Percentiles rank a stretch among this genome's conserved stretches.
These are phyloP conservation scores for Leptinotarsa juncta DNA, from an alignment of 2,888 invertebrate species.

Conservation along the genomic window DNA sequence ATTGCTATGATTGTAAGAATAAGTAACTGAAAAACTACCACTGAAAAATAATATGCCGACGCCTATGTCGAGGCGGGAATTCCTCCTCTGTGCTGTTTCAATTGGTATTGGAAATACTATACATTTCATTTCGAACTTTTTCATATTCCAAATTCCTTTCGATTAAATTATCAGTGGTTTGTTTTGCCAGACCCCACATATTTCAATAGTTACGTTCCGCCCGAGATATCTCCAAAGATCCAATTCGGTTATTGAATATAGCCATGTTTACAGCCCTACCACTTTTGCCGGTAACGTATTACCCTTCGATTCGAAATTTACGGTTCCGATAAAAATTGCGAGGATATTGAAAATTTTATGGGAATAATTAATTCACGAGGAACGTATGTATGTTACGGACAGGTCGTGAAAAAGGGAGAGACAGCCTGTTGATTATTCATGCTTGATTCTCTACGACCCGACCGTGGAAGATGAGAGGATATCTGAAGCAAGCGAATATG, in stretches of 20 bases:
- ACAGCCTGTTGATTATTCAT: conserved; percentile 1
- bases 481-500: conserved; percentile 7
- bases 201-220: background rate
- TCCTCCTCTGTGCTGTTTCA: no score
- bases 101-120: no score
- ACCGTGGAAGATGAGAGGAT: background rate
- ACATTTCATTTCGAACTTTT: background rate
- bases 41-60: no score
- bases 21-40: no score
- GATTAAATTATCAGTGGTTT: background rate
- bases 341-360: conserved; percentile 10
- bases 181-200: background rate
- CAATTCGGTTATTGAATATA: conserved; percentile 12
- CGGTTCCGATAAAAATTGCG: conserved; percentile 6
- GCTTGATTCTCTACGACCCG: background rate
- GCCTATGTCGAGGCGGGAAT: no score
- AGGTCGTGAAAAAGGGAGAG: background rate
- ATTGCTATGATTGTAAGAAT: no score
- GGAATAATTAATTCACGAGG: conserved; percentile 9
- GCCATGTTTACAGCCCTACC: conserved; percentile 9
- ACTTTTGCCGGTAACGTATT: conserved; percentile 1
- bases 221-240: conserved; percentile 8
- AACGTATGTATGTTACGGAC: conserved; percentile 2
- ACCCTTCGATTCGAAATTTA: conserved; percentile 9
- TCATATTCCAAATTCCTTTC: background rate